These are phyloP conservation scores for Rattus rattus DNA, from an alignment of 2,113 vertebrate genomes.

Conservation along the genomic window DNA sequence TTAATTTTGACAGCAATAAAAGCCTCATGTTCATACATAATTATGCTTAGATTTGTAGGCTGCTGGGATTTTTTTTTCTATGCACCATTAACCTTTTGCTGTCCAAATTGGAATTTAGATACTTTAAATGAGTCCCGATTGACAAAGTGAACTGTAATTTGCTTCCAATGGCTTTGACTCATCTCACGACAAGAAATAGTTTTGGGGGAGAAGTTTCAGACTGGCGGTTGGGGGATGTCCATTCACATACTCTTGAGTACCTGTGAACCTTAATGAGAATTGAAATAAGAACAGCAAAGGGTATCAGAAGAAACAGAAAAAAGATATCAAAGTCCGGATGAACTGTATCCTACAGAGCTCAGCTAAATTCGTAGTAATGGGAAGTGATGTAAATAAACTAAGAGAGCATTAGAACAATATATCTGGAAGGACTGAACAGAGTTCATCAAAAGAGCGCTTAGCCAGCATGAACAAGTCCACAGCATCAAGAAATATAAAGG, in stretches of 20 bases:
- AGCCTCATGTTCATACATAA: conserved; percentile 86
- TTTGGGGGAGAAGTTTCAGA: not conserved
- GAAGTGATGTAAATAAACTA: not conserved
- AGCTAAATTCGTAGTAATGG: not conserved
- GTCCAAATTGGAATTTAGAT: conserved; percentile 79
- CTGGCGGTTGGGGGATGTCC: not conserved
- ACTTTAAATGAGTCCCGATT: conserved; percentile 53
- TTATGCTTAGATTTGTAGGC: conserved; percentile 87
- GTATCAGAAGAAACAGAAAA: not conserved
- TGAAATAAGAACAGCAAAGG: not conserved
- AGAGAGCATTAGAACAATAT: not conserved
- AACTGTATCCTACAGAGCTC: not conserved
- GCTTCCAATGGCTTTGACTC: conserved; percentile 44
- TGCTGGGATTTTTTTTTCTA: conserved; percentile 83
- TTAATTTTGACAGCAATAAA: conserved; percentile 91
- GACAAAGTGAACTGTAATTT: conserved; percentile 57
- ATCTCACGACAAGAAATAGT: conserved; percentile 14
- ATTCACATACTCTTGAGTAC: not conserved
- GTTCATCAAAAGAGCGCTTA: not conserved
- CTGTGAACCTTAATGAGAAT: conserved; percentile 20
- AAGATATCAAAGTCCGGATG: not conserved
- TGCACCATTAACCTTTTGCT: conserved; percentile 85
- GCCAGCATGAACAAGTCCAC: not conserved
- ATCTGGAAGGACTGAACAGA: not conserved
- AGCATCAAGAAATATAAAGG: not conserved